phyloP scores from a whole-genome alignment of 1,140 invertebrate genomes.

The Drosophila kurseongensis region DNA sequence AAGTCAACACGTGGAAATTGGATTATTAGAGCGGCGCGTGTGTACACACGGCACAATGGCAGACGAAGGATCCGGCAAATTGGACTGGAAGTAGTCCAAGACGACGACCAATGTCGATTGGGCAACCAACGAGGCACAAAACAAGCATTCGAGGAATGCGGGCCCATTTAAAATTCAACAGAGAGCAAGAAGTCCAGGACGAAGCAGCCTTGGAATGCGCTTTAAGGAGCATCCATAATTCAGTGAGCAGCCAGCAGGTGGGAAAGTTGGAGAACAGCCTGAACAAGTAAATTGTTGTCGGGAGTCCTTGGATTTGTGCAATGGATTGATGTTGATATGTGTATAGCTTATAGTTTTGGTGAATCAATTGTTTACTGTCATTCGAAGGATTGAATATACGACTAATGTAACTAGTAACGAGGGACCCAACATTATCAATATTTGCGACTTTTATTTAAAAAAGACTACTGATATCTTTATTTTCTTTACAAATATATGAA shows the following conservation, averaged over 20 bases:
- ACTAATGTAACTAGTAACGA: too few species aligned
- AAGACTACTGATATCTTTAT: too few species aligned
- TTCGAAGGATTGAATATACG: neutral
- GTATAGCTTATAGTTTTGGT: neutral
- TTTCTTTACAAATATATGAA: too few species aligned
- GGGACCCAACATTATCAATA: too few species aligned
- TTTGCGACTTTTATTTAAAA: too few species aligned
- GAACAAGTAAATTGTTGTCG: neutral
- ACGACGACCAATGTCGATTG: slow-evolving; percentile 36
- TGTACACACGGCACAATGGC: slow-evolving; percentile 20
- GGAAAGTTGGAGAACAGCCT: slow-evolving; percentile 7
- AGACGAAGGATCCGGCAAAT: slow-evolving; percentile 35
- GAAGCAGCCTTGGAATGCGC: slow-evolving; percentile 18
- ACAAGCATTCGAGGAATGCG: slow-evolving; percentile 34
- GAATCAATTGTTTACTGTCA: neutral
- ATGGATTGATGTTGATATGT: neutral
- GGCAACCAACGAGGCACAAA: slow-evolving; percentile 42
- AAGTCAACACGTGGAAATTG: slow-evolving; percentile 56
- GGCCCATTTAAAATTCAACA: slow-evolving; percentile 38
- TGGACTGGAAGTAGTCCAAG: slow-evolving; percentile 27
- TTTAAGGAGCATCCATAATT: slow-evolving; percentile 40
- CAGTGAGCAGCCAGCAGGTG: neutral
- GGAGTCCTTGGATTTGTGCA: neutral
- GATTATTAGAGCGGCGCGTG: slow-evolving; percentile 54
- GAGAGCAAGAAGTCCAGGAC: slow-evolving; percentile 12